phyloP scores from a whole-genome alignment of 2,113 vertebrate genomes.

The Plecturocebus donacophilus region DNA sequence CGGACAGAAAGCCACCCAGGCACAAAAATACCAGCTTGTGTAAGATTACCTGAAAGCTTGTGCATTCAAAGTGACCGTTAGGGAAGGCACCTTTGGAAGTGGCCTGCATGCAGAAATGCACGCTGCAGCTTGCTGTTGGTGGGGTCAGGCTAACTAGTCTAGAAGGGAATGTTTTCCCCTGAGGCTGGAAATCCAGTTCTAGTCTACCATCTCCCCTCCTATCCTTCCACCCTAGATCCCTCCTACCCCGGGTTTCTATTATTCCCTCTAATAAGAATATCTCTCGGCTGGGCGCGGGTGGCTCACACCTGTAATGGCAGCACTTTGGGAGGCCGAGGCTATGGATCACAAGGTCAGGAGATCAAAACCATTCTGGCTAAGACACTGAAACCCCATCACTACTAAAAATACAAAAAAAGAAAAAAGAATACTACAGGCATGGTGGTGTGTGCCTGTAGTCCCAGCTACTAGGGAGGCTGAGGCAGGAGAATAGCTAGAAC shows the following conservation, averaged over 20 bases:
- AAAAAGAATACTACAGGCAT: too few species aligned
- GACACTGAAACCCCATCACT: too few species aligned
- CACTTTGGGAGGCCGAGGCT: too few species aligned
- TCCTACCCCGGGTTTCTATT: background rate
- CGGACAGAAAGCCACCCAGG: background rate
- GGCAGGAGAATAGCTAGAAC: too few species aligned
- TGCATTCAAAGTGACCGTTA: background rate
- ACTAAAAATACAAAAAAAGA: too few species aligned
- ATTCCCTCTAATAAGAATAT: background rate
- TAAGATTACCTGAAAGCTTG: background rate
- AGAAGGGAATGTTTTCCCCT: background rate
- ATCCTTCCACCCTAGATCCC: background rate
- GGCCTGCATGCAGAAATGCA: background rate
- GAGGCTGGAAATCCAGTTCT: background rate
- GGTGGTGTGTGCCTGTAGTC: too few species aligned
- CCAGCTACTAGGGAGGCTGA: too few species aligned
- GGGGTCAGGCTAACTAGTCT: background rate
- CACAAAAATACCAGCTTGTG: background rate
- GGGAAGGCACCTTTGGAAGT: background rate
- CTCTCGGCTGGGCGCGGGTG: background rate
- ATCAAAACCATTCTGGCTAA: too few species aligned
- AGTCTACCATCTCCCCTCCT: background rate
- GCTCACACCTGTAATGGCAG: too few species aligned
- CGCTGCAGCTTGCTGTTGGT: background rate
- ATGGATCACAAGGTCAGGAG: too few species aligned